These are phyloP conservation scores for Argyra leucocephala DNA, from an alignment of 2,888 invertebrate species.

Conservation along the genomic window DNA sequence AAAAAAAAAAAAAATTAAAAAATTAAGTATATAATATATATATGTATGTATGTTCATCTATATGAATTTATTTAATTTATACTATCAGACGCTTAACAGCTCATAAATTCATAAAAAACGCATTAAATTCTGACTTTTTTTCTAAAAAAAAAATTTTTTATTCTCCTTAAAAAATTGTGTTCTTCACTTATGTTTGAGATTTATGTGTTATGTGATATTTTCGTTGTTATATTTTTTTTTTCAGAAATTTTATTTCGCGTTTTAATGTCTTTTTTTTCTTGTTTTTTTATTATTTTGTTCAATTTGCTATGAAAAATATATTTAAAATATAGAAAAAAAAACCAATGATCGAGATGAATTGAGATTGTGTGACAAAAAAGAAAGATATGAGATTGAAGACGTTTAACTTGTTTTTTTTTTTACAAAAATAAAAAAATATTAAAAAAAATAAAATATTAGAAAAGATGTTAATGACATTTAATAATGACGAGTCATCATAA, in stretches of 20 bases:
- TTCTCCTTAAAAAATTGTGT: not conserved
- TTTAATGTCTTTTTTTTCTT: not conserved
- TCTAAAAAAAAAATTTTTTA: not conserved
- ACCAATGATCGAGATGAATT: too few species aligned
- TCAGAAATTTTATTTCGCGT: not conserved
- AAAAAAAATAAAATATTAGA: too few species aligned
- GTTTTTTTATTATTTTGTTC: too few species aligned
- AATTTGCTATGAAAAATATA: too few species aligned
- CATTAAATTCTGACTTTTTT: constrained; percentile 3
- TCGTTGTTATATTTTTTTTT: not conserved
- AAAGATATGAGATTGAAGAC: too few species aligned
- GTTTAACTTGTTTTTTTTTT: too few species aligned
- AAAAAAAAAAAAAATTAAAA: not conserved
- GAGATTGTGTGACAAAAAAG: too few species aligned
- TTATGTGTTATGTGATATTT: not conserved
- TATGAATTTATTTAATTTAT: not conserved
- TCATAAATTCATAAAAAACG: constrained; percentile 6
- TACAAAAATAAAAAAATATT: too few species aligned
- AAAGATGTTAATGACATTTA: too few species aligned
- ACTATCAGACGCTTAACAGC: constrained; percentile 1
- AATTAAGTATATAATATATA: not conserved
- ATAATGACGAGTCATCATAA: too few species aligned
- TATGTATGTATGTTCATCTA: not conserved
- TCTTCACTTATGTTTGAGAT: constrained; percentile 3
- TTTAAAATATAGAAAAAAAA: too few species aligned